phyloP scores from a whole-genome alignment of 2,113 vertebrate genomes.

The Carettochelys insculpta region DNA sequence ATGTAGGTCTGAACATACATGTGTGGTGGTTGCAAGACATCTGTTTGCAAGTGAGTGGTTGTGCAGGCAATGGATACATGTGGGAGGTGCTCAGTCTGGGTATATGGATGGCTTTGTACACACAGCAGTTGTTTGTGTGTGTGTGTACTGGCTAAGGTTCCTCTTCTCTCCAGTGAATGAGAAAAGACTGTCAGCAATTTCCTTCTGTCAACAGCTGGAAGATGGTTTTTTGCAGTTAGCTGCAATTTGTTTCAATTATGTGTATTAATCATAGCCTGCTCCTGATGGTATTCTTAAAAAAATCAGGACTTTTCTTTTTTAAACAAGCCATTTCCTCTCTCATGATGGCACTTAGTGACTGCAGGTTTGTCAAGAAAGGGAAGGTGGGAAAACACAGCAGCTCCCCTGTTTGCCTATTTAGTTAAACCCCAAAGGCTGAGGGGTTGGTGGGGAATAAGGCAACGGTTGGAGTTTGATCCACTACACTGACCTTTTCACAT shows the following conservation, averaged over 20 bases:
- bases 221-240: slow-evolving; percentile 78
- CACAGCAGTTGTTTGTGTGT: not conserved
- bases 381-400: accelerated
- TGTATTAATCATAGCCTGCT: slow-evolving; percentile 82
- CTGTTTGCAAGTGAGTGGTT: not conserved
- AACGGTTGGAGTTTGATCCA: slow-evolving; percentile 20
- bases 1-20: accelerated
- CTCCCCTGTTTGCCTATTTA: slow-evolving; percentile 17
- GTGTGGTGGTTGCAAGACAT: not conserved
- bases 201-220: slow-evolving; percentile 80
- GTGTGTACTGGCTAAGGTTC: not conserved
- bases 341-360: slow-evolving; percentile 37
- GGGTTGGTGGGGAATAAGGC: not conserved
- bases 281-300: slow-evolving; percentile 73
- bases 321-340: slow-evolving; percentile 65
- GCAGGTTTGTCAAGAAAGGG: not conserved
- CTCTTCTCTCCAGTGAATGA: slow-evolving; percentile 51
- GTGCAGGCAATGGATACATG: not conserved
- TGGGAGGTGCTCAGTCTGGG: accelerated
- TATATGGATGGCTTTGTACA: not conserved
- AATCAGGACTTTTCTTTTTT: slow-evolving; percentile 64
- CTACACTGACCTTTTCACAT: not conserved
- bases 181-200: slow-evolving; percentile 80
- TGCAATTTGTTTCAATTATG: slow-evolving; percentile 84
- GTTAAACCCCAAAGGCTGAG: not conserved